Evolutionary conservation across 2,888 invertebrate genomes (phyloP), one percentile per base, ranked within the genome.

Genomic region (Cabera pusaria): DNA sequence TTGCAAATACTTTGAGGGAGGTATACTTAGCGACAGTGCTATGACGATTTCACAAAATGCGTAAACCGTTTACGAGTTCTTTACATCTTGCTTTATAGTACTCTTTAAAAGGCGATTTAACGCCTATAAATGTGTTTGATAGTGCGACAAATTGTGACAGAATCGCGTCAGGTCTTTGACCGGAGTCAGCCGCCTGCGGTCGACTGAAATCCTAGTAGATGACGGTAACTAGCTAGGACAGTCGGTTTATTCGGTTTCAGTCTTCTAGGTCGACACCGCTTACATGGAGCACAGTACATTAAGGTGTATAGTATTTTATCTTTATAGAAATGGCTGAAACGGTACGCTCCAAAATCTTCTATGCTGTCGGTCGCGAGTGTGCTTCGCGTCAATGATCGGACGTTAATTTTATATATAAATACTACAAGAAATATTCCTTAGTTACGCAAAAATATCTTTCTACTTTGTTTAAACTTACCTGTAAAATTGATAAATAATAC

Each of bases 171-270:
- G 82, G 78, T 83, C 82, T 67, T 65, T 75, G 81, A 77, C 83
- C 72, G 69, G 53, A 59, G 64, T 55, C 66, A 69, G 56, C 56
- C 59, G 59, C 56, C 60, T 82, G 82, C 69, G 84, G 80, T 82
- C 67, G 65, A 57, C 73, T 80, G 83, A 77, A 85, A 84, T 65
- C 72, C 70, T 76, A 83, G 80, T 79, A 72, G 72, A 72, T 59
- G 59, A 53, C 58, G 77, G 72, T 72, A 66, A 7, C 21, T 11
- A 10, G 25, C 21, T 27, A 12, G 16, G 21, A 6, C 18, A 12
- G 24, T 24, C 11, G 20, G 26, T 21, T 6, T 23, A 12, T 18
- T 24, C 11, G 20, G 26, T 21, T 6, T 23, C 10, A 10, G 18
- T 10, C 18, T 19, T 44, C 39, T 38, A 27, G 36, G 24, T 33